These are phyloP conservation scores for Nephrotoma appendiculata DNA, from an alignment of 2,888 invertebrate species.

Conservation along the genomic window DNA sequence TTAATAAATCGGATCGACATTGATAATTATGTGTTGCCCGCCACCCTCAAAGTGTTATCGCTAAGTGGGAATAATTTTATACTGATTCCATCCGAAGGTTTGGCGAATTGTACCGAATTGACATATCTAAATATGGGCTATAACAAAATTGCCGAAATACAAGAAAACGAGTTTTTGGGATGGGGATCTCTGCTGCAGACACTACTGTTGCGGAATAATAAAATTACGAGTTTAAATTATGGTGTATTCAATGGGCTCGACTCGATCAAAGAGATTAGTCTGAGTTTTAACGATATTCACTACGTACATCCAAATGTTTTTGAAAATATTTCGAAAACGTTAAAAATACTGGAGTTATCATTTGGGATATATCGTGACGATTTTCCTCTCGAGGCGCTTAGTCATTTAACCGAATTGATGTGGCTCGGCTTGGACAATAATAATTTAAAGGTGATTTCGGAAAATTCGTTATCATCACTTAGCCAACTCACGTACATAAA, in stretches of 20 bases:
- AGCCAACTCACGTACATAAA: slow-evolving; percentile 64
- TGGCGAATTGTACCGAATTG: slow-evolving; percentile 57
- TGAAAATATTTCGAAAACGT: slow-evolving; percentile 53
- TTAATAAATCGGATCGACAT: slow-evolving; percentile 47
- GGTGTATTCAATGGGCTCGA: slow-evolving; percentile 58
- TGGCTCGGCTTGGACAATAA: slow-evolving; percentile 83
- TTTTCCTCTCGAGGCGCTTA: slow-evolving; percentile 61
- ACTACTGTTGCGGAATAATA: slow-evolving; percentile 69
- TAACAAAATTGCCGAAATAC: slow-evolving; percentile 66
- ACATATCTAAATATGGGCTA: slow-evolving; percentile 82
- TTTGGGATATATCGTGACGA: slow-evolving; percentile 69
- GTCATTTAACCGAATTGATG: slow-evolving; percentile 55
- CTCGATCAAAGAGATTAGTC: slow-evolving; percentile 70
- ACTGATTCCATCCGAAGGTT: slow-evolving; percentile 50
- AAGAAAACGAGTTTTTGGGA: slow-evolving; percentile 57
- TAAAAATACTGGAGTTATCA: slow-evolving; percentile 74
- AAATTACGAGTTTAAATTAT: slow-evolving; percentile 55
- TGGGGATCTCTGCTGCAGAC: slow-evolving; percentile 72
- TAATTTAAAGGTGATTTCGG: slow-evolving; percentile 57
- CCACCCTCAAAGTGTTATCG: slow-evolving; percentile 59
- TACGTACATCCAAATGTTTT: slow-evolving; percentile 71
- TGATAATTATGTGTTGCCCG: slow-evolving; percentile 44
- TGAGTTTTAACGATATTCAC: slow-evolving; percentile 81
- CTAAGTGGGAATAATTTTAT: slow-evolving; percentile 68
- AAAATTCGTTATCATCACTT: slow-evolving; percentile 55